A percentile compares a stretch with the other conserved stretches of the same genome.
phyloP scores from a whole-genome alignment of 1,140 invertebrate genomes.

The Drosophila triauraria region DNA sequence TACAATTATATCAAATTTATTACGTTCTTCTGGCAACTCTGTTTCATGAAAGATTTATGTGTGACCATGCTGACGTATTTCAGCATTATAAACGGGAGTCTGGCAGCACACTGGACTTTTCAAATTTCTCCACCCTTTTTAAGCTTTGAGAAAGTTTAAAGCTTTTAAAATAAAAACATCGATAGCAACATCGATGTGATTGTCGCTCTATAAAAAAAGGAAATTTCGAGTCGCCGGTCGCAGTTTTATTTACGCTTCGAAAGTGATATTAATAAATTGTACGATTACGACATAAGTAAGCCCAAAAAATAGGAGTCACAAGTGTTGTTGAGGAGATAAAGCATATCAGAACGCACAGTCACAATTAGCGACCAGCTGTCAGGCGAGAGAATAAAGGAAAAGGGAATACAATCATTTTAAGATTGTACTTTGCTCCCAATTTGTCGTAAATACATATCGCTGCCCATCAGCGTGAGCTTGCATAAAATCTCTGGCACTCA shows the following conservation, averaged over 20 bases:
- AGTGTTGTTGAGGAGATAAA: slow-evolving; percentile 19
- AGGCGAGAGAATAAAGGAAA: slow-evolving; percentile 6
- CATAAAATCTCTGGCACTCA: slow-evolving; percentile 38
- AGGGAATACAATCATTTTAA: slow-evolving; percentile 20
- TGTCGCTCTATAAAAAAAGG: slow-evolving; percentile 22
- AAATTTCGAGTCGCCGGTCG: slow-evolving; percentile 40
- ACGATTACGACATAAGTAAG: slow-evolving; percentile 73
- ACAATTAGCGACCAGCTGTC: slow-evolving; percentile 27
- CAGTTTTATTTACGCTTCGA: slow-evolving; percentile 54
- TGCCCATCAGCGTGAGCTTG: slow-evolving; percentile 73
- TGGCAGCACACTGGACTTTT: no score
- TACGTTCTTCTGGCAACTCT: no score
- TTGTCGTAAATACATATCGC: slow-evolving; percentile 7
- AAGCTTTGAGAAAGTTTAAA: no score
- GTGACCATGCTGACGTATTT: no score
- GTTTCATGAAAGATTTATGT: no score
- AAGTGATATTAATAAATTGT: slow-evolving; percentile 17
- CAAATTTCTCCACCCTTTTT: no score
- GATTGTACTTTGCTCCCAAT: slow-evolving; percentile 62
- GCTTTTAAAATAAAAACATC: no score
- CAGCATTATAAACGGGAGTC: no score
- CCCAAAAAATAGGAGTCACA: slow-evolving; percentile 21
- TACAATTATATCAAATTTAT: no score
- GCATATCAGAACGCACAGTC: slow-evolving; percentile 2
- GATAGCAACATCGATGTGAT: background rate